Percentiles rank a stretch among this genome's conserved stretches.
These are phyloP conservation scores for Bembecia ichneumoniformis DNA, from an alignment of 2,888 invertebrate species.

Conservation along the genomic window DNA sequence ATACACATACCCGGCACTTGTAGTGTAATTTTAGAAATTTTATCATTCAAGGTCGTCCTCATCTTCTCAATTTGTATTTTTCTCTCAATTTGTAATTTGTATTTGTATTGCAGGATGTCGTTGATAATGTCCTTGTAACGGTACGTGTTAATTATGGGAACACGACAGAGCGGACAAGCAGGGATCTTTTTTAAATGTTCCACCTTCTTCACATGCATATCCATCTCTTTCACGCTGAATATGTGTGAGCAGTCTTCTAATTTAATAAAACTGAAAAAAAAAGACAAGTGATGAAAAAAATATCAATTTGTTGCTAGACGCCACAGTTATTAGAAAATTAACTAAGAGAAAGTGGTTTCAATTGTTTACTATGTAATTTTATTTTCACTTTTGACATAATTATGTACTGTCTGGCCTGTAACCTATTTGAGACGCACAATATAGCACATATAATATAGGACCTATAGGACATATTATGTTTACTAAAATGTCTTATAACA, in stretches of 20 bases:
- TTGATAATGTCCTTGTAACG: conserved; percentile 71
- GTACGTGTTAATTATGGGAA: conserved; percentile 67
- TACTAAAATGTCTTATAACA: too few species aligned
- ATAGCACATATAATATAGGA: too few species aligned
- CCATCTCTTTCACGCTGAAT: conserved; percentile 58
- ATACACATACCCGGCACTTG: neutral
- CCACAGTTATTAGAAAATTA: too few species aligned
- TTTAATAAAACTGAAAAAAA: conserved; percentile 58
- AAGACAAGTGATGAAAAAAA: too few species aligned
- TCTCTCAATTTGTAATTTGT: too few species aligned
- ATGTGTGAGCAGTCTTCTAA: conserved; percentile 68
- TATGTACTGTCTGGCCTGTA: too few species aligned
- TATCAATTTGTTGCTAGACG: too few species aligned
- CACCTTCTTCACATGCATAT: conserved; percentile 43
- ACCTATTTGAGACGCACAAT: too few species aligned
- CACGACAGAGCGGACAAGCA: conserved; percentile 73
- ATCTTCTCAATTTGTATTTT: conserved; percentile 25
- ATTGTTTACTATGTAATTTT: too few species aligned
- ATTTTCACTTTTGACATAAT: too few species aligned
- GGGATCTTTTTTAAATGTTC: conserved; percentile 35
- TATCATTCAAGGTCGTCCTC: conserved; percentile 12
- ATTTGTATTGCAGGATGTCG: conserved; percentile 35
- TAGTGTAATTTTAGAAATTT: conserved; percentile 6
- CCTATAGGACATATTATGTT: too few species aligned
- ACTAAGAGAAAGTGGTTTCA: too few species aligned